Conservation (phyloP, 1,140 invertebrate genomes). For the Dendroctonus valens region DNA sequence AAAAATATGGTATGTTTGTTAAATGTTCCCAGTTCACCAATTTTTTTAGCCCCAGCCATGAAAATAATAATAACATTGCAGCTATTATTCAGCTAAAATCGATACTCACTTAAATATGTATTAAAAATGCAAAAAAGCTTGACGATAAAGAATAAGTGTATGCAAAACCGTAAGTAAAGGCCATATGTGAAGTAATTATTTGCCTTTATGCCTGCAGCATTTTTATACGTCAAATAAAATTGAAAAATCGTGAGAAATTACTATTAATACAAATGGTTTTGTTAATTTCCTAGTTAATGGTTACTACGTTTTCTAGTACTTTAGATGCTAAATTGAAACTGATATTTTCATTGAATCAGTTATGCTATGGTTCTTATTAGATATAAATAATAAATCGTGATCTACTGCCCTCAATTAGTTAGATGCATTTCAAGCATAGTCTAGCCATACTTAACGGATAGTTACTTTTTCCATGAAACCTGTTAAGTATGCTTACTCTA, state of each 20-base stretch:
- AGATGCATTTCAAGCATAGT: not conserved
- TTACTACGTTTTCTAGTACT: no score
- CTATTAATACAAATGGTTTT: no score
- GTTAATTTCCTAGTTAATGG: no score
- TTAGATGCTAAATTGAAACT: no score
- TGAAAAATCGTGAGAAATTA: no score
- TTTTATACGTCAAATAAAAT: no score
- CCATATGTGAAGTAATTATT: constrained; percentile 15
- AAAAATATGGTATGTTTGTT: not conserved
- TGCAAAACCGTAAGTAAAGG: constrained; percentile 13
- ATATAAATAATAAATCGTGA: not conserved
- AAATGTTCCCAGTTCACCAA: constrained; percentile 9
- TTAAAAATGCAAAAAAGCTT: constrained; percentile 26
- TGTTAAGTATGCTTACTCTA: not conserved
- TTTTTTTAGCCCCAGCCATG: constrained; percentile 6
- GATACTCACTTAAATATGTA: constrained; percentile 26
- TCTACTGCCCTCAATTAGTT: not conserved
- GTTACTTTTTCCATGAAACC: constrained; percentile 1
- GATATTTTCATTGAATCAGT: no score
- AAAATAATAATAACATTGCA: constrained; percentile 18
- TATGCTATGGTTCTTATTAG: not conserved
- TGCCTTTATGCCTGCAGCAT: not conserved
- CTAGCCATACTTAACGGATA: not conserved
- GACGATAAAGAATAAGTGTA: constrained; percentile 13
- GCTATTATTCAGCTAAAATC: constrained; percentile 18